Base-by-base conservation (phyloP, 2,113 vertebrate genomes). In the Passer montanus region DNA sequence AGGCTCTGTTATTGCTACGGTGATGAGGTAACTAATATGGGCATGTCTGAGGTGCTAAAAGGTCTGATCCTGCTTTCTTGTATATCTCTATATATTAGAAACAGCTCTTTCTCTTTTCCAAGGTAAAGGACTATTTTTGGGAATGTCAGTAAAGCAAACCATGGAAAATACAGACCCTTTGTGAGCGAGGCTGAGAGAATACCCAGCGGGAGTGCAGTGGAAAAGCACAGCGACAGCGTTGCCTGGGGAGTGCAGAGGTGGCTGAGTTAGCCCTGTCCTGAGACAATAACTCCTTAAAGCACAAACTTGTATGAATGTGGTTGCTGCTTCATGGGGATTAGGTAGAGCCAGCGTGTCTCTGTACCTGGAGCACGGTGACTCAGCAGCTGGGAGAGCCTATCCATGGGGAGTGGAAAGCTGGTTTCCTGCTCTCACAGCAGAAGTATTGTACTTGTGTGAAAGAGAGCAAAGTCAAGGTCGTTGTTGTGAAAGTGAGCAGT, bases 301-400 rank as follows among this genome's bases (percentile, higher is more conserved):
- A 96, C 96, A 97, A 95, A 90, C 73, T 74, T 47, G 73, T 72
- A 94, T 94, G 96, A 95, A 86, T 96, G 95, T 92, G 89, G 59
- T 64, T 63, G 31, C 80, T 88, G 63, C 82, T 93, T 80, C 75
- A 24, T 7, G 31, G 78, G 79, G 75, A 33, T 88, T 11, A 47
- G 64, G 64, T 31, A 13, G 83, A 81, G 52, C 64, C 72, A 59
- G 76, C 4, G 0, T 31, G 55, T 50, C 22, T 82, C 90, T 70
- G 72, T 73, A 47, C 67, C 72, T 55, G 64, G 62, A 68, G 75
- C 53, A 5, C 4, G 6, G 67, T 27, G 60, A 10, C 26, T 80
- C 10, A 3, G 53, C 75, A 39, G 46, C 2, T 5, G 9, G 75
- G 72, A 4, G 46, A 56, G 43, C 53, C 58, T 67, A 3, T 15